These are phyloP conservation scores for Uloborus diversus DNA, from an alignment of 1,140 invertebrate species.

Conservation along the genomic window DNA sequence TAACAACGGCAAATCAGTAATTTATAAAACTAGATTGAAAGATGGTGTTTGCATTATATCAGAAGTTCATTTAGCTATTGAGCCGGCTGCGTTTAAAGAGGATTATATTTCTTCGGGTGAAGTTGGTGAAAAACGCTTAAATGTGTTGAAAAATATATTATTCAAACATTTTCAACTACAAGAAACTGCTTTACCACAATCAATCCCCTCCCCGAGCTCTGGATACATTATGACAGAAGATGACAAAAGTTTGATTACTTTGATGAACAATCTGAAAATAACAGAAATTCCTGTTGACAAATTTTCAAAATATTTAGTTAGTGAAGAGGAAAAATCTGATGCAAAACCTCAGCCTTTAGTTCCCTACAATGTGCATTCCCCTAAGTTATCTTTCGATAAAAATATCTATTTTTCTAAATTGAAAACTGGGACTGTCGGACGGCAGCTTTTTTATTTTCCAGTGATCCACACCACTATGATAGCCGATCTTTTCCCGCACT, in stretches of 20 bases:
- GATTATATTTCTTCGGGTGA: background rate
- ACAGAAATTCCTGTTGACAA: background rate
- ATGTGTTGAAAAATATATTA: constrained; percentile 13
- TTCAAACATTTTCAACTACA: background rate
- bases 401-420: constrained; percentile 69
- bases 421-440: constrained; percentile 77
- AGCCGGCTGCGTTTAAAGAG: background rate
- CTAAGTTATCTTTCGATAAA: no score
- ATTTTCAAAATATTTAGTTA: no score
- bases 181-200: background rate
- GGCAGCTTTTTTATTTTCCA: constrained; percentile 83
- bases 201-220: background rate
- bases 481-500: constrained; percentile 70
- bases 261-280: background rate
- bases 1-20: background rate
- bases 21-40: background rate
- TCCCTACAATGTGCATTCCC: no score
- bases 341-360: no score
- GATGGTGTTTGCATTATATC: background rate
- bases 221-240: constrained; percentile 15
- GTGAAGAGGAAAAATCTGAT: no score
- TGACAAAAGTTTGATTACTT: background rate
- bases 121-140: background rate
- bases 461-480: constrained; percentile 81
- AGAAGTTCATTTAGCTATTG: constrained; percentile 16